Conservation (phyloP, 2,797 vertebrate species). For the Clamator glandarius region DNA sequence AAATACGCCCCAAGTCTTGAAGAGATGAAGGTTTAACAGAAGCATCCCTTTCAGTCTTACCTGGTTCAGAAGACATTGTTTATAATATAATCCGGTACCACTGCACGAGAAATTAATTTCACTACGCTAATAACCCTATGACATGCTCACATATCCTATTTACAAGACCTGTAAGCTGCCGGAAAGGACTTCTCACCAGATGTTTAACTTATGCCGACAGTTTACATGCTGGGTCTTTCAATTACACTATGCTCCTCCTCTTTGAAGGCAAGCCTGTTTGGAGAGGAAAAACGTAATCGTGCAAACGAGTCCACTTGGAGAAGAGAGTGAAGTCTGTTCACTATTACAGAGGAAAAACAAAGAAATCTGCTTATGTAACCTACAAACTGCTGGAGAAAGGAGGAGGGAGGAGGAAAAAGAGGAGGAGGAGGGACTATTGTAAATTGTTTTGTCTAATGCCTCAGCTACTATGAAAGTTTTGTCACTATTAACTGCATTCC, state of each 20-base stretch:
- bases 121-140: neutral
- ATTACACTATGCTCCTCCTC: conserved; percentile 37
- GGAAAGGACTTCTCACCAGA: neutral
- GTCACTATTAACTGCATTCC: neutral
- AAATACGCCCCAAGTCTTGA: neutral
- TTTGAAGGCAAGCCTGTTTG: conserved; percentile 1
- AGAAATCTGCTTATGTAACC: conserved; percentile 66
- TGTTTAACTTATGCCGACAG: neutral
- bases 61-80: conserved; percentile 65
- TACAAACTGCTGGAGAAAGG: conserved; percentile 1
- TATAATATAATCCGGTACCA: neutral
- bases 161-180: neutral
- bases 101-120: neutral
- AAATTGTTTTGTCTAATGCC: conserved; percentile 32
- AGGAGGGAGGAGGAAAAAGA: neutral
- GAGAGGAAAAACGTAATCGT: neutral
- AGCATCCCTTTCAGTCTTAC: conserved; percentile 29
- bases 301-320: neutral
- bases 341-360: conserved; percentile 52
- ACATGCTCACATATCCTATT: conserved; percentile 2
- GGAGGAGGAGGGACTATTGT: conserved; percentile 1
- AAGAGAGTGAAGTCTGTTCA: neutral
- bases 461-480: neutral
- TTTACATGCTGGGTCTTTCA: neutral
- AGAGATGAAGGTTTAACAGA: neutral